Percentiles rank a stretch among this genome's conserved stretches.
Evolutionary conservation across 2,888 invertebrate genomes (phyloP).

Genomic region (Ypsolopha sequella): DNA sequence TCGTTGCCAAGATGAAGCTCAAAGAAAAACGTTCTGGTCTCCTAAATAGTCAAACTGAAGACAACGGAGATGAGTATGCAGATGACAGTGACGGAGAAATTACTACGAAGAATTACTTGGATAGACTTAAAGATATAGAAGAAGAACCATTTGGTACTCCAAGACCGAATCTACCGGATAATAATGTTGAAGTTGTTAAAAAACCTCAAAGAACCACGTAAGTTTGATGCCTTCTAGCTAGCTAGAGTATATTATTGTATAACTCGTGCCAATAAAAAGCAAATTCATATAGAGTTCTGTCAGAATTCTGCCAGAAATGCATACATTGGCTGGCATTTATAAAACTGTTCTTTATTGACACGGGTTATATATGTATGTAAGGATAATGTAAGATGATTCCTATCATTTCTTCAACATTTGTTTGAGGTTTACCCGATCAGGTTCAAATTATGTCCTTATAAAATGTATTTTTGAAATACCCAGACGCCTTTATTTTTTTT

Average conservation of each 20-base stretch:
- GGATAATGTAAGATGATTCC: too few species aligned
- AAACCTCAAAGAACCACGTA: slow-evolving; percentile 27
- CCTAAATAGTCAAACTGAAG: slow-evolving; percentile 17
- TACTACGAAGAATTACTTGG: slow-evolving; percentile 31
- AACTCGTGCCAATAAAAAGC: not conserved
- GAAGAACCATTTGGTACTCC: slow-evolving; percentile 54
- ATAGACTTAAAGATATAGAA: slow-evolving; percentile 43
- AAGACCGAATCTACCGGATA: slow-evolving; percentile 33
- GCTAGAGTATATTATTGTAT: not conserved
- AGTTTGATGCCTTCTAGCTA: slow-evolving; percentile 14
- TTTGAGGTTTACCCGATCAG: too few species aligned
- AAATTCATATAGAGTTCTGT: too few species aligned
- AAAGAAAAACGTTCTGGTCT: slow-evolving; percentile 34
- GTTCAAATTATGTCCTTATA: too few species aligned
- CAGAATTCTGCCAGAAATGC: too few species aligned
- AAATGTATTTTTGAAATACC: too few species aligned
- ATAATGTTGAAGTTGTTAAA: slow-evolving; percentile 43
- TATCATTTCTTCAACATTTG: too few species aligned
- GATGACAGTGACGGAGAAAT: slow-evolving; percentile 13
- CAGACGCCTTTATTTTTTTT: too few species aligned
- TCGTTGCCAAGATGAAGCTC: slow-evolving; percentile 26
- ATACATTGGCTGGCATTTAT: too few species aligned
- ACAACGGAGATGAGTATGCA: slow-evolving; percentile 13
- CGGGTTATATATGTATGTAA: too few species aligned
- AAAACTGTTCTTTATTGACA: too few species aligned